Base-by-base conservation (phyloP, 1,140 invertebrate species). In the Trachymyrmex septentrionalis region DNA sequence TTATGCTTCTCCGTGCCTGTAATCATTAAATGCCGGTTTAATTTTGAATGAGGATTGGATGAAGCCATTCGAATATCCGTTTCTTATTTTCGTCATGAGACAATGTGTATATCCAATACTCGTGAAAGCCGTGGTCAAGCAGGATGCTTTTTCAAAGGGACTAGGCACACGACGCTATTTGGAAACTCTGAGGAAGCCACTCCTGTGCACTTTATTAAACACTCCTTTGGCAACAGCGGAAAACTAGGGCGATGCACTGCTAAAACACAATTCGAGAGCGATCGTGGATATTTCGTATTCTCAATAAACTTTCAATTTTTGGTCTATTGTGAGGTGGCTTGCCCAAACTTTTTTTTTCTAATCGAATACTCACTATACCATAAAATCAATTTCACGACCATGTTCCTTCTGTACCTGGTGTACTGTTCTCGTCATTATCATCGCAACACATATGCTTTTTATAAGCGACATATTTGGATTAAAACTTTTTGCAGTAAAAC, bases 181-280 rank as follows among this genome's bases (percentile, higher is more conserved):
- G 78, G 50, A 48, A 81, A 59, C 66, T 81, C 78, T 3, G 59
- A 61, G 78, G 7, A 80, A 81, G 66, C 66, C 78, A 57, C 16
- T 50, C 27, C 50, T 69, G 48, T 30, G 19, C 78, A 66, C 78
- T 81, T 81, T 81, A 71, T 81, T 81, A 81, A 81, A 81, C 66
- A 53, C 78, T 81, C 50, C 66, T 81, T 81, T 81, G 66, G 50
- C 53, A 81, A 71, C 50, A 14, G 64, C 16, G 16, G 34, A n/a
- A 81, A 81, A 81, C 78, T 81, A 44, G 78, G 78, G 16, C 78
- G 34, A 71, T 57, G 53, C 53, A 38, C 27, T 34, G 61, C 44
- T 80, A 59, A 67, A 66, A n/a, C 44, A 69, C 34, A 81, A 34
- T 71, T 71, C 78, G 78, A 71, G 64, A 71, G 64, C 66, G 77